Evolutionary conservation across 1,140 invertebrate genomes (phyloP).

Genomic region (Anagrus nilaparvatae): DNA sequence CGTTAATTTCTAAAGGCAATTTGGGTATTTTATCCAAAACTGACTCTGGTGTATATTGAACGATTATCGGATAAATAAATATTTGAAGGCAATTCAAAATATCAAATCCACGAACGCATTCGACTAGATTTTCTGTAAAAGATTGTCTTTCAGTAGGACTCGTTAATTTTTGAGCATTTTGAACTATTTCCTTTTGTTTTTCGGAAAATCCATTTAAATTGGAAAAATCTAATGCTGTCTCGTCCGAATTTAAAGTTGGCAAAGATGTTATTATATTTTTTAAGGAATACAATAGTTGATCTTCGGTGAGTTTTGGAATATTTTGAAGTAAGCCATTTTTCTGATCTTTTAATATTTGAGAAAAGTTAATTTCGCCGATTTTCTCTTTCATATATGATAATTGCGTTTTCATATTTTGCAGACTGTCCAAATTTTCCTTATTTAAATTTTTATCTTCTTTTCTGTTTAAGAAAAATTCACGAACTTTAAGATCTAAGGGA

Average conservation of each 20-base stretch:
- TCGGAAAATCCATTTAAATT: conserved; percentile 20
- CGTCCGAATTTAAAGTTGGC: background rate
- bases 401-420: conserved; percentile 25
- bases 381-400: conserved; percentile 26
- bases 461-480: no score
- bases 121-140: conserved; percentile 25
- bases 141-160: conserved; percentile 25
- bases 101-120: conserved; percentile 28
- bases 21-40: conserved; percentile 16
- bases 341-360: conserved; percentile 24
- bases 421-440: background rate
- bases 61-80: conserved; percentile 32
- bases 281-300: conserved; percentile 26
- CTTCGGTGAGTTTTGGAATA: conserved; percentile 31
- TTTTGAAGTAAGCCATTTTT: conserved; percentile 26
- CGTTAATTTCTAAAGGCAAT: conserved; percentile 30
- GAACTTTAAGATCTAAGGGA: no score
- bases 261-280: conserved; percentile 16
- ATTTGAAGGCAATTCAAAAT: conserved; percentile 33
- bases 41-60: conserved; percentile 26
- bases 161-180: conserved; percentile 28
- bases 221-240: conserved; percentile 9
- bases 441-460: no score
- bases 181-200: conserved; percentile 27
- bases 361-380: conserved; percentile 25